Conservation (phyloP, 2,113 vertebrate species). For the Paramormyrops kingsleyae region DNA sequence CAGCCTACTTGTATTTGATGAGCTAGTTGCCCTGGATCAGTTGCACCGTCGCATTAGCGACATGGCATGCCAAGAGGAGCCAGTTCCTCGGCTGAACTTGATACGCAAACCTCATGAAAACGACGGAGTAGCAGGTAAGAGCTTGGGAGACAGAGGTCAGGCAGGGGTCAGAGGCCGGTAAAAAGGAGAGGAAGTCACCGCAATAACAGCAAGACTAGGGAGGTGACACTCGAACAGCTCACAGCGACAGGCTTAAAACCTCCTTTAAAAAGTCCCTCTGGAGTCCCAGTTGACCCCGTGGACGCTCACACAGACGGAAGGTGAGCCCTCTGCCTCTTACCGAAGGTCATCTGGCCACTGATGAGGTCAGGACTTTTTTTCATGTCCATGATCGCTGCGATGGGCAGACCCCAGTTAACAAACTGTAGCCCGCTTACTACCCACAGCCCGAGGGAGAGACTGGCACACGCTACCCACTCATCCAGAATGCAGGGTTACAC, state of each 20-base stretch:
- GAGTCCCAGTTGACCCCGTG: background rate
- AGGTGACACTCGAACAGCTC: background rate
- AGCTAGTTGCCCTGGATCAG: constrained; percentile 81
- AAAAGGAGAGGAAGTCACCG: background rate
- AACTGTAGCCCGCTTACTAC: no score
- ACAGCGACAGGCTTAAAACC: background rate
- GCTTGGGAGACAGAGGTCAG: constrained; percentile 54
- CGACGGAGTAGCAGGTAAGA: constrained; percentile 84
- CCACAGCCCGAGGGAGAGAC: no score
- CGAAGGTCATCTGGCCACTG: constrained; percentile 96
- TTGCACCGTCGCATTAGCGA: constrained; percentile 87
- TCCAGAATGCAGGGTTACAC: no score
- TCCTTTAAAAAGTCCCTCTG: constrained; percentile 62
- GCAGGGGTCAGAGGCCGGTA: background rate
- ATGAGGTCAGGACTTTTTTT: constrained; percentile 95
- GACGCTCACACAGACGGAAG: background rate
- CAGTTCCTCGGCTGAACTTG: constrained; percentile 96
- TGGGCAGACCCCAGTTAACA: constrained; percentile 96
- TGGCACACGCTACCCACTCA: no score
- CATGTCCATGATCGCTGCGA: constrained; percentile 92
- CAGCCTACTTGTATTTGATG: constrained; percentile 77
- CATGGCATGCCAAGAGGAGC: constrained; percentile 91
- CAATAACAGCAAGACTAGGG: background rate
- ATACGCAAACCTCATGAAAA: constrained; percentile 97
- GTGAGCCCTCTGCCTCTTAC: constrained; percentile 48